Evolutionary conservation across 2,113 vertebrate species (phyloP).

Genomic region (Balaeniceps rex): DNA sequence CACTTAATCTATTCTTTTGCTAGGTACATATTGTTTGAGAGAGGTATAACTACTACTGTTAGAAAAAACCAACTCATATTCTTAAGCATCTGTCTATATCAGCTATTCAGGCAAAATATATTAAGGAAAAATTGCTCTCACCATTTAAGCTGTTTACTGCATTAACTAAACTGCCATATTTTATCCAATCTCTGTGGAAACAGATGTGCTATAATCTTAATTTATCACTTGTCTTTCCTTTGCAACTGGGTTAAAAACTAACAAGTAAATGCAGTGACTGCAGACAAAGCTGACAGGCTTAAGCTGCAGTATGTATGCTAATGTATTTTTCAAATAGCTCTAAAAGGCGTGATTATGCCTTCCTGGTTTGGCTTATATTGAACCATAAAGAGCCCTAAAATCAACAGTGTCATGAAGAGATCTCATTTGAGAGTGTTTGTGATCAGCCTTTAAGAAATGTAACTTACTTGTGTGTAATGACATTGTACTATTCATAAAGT

Average conservation of each 20-base stretch:
- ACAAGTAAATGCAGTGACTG: not conserved
- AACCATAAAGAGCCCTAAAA: not conserved
- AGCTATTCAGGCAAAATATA: not conserved
- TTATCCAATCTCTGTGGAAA: not conserved
- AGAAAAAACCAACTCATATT: rapidly evolving
- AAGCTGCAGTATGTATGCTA: not conserved
- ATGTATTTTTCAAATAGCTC: not conserved
- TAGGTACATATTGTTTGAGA: not conserved
- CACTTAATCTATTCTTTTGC: not conserved
- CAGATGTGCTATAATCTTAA: not conserved
- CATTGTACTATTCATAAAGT: not conserved
- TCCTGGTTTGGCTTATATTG: not conserved
- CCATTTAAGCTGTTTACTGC: not conserved
- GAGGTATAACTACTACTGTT: not conserved
- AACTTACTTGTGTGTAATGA: not conserved
- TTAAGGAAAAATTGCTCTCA: not conserved
- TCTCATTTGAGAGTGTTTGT: not conserved
- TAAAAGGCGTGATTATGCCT: not conserved
- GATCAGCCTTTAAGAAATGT: not conserved
- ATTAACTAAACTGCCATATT: not conserved
- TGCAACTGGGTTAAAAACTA: not conserved
- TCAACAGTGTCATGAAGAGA: not conserved
- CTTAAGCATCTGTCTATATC: not conserved
- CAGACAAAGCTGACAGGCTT: not conserved
- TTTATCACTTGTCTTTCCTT: not conserved